phyloP scores from a whole-genome alignment of 2,888 invertebrate genomes.

The Nebria salina region DNA sequence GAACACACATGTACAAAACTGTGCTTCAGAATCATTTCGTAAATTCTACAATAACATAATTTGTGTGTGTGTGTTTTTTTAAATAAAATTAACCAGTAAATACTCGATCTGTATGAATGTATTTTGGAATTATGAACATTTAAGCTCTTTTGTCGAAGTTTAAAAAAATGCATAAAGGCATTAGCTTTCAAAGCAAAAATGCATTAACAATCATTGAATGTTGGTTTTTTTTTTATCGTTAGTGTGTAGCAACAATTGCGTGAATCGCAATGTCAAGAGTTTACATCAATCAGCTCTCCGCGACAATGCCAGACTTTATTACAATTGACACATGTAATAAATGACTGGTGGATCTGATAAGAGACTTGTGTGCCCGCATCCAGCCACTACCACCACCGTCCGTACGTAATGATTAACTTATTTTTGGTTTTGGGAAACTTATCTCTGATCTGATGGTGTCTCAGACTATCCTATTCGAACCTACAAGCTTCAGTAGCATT shows the following conservation, averaged over 20 bases:
- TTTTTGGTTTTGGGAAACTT: conserved; percentile 42
- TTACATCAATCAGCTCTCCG: conserved; percentile 55
- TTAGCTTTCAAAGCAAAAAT: neutral
- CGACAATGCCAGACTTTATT: conserved; percentile 59
- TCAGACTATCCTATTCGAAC: neutral
- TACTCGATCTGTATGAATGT: no score
- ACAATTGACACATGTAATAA: conserved; percentile 60
- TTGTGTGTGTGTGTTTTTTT: no score
- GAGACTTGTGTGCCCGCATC: conserved; percentile 41
- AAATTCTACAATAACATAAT: no score
- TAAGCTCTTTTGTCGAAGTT: no score
- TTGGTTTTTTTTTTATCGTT: neutral
- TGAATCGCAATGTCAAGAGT: conserved; percentile 51
- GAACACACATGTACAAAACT: neutral
- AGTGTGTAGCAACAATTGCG: conserved; percentile 26
- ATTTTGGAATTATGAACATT: no score
- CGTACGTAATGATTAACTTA: conserved; percentile 23
- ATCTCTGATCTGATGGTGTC: conserved; percentile 28
- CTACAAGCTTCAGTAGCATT: neutral
- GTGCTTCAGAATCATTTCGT: neutral
- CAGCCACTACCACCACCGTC: conserved; percentile 21
- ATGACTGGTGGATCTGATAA: conserved; percentile 55
- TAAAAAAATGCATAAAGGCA: no score
- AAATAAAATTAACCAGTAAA: no score
- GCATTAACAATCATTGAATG: neutral